Evolutionary conservation across 2,888 invertebrate genomes (phyloP), one percentile per base, ranked within the genome.

Genomic region (Eristalis pertinax): DNA sequence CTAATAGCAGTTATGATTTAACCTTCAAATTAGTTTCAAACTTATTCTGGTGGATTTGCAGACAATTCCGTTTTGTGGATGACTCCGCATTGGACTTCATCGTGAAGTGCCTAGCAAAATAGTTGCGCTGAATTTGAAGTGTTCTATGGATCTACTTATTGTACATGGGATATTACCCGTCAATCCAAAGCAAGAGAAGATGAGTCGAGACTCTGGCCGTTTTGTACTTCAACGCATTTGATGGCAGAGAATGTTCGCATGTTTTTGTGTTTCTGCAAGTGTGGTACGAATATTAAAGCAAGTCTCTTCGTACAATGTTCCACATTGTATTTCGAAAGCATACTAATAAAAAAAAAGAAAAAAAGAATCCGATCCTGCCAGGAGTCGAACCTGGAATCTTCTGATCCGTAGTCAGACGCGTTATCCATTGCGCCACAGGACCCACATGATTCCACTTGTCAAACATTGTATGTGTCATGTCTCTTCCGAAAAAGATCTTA

Each of bases 331-430:
- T n/a, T n/a, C n/a, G n/a, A n/a, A n/a, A 8, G 4, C 15, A 63
- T 63, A n/a, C n/a, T 8, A n/a, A 29, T 4, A 29, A n/a, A 29
- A 8, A 26, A 63, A 4, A 29, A 32, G 0, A n/a, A 63, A 63
- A 63, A 63, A 29, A 63, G 32, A 32, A 3, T 1, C 0, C 72
- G 78, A 79, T 79, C 78, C 78, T 79, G 78, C 78, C 78, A 79
- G 78, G 78, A 79, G 78, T 79, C 78, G 78, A 79, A 79, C 78
- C 78, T 79, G 78, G 78, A 79, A 79, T 79, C 78, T 79, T 79
- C 78, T 79, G 78, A 79, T 79, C 78, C 78, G 78, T 79, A 79
- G 78, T 79, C 78, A 79, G 78, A 79, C 78, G 78, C 78, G 78
- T 79, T 79, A 79, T 79, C 78, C 78, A 79, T 79, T 79, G 78